Percentiles rank a stretch among this genome's conserved stretches.
phyloP scores from a whole-genome alignment of 2,797 vertebrate species.

The Epinephelus awoara region DNA sequence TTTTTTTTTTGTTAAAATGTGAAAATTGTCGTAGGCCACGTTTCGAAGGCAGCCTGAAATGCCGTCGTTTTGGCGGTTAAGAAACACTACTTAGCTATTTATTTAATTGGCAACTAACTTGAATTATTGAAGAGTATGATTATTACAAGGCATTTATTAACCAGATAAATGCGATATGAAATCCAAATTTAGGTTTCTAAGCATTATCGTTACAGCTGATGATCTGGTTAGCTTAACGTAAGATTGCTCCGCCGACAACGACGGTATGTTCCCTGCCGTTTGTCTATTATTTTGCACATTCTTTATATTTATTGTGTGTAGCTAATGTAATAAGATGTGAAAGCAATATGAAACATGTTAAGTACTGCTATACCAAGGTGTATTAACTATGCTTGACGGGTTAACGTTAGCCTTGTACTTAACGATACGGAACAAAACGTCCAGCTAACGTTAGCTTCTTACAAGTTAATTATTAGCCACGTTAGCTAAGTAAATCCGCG shows the following conservation, averaged over 20 bases:
- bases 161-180: not conserved
- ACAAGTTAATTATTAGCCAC: not conserved
- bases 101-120: too few species aligned
- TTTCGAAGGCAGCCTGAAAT: conserved; percentile 46
- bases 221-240: conserved; percentile 34
- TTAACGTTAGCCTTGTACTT: conserved; percentile 20
- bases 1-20: conserved; percentile 32
- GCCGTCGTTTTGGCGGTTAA: conserved; percentile 61
- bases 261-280: conserved; percentile 11
- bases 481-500: not conserved
- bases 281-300: not conserved
- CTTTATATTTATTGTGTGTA: fast-evolving
- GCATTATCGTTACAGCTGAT: not conserved
- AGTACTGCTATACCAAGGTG: fast-evolving
- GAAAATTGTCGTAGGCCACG: conserved; percentile 59
- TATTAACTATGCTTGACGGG: not conserved
- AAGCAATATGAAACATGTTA: fast-evolving
- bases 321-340: fast-evolving
- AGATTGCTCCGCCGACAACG: not conserved
- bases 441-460: conserved; percentile 1
- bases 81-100: not conserved
- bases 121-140: not conserved
- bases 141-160: not conserved
- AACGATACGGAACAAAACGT: conserved; percentile 19
- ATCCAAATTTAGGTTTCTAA: not conserved